Conservation (phyloP, 2,797 vertebrate species). For the Pristis pectinata region DNA sequence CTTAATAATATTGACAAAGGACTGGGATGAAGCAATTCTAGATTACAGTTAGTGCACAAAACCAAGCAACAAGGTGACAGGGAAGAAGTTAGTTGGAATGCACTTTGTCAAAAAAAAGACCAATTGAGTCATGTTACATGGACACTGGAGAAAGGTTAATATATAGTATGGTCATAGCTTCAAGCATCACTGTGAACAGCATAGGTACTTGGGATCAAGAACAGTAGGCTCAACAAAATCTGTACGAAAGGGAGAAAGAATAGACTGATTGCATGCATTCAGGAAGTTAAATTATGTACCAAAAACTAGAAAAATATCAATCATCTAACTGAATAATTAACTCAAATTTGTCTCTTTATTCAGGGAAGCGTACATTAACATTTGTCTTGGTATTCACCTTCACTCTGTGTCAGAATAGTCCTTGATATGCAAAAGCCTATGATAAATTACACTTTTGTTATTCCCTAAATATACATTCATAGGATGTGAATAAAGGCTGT, state of each 20-base stretch:
- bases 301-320: slow-evolving; percentile 3
- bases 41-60: neutral
- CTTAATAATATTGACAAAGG: neutral
- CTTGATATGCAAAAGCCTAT: neutral
- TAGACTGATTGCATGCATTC: neutral
- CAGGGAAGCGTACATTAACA: neutral
- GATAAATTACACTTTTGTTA: slow-evolving; percentile 7
- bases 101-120: neutral
- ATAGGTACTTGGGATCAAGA: neutral
- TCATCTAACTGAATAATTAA: neutral
- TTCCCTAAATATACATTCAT: neutral
- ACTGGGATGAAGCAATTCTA: neutral
- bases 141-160: neutral
- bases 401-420: neutral
- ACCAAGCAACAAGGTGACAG: neutral
- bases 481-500: neutral
- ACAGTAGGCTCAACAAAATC: neutral
- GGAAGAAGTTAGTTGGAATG: neutral
- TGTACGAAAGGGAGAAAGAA: neutral
- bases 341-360: neutral
- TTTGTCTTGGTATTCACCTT: neutral
- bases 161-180: too few relatives aligned
- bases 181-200: neutral
- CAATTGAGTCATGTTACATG: neutral
- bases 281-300: neutral